These are phyloP conservation scores for Exocentrus adspersus DNA, from an alignment of 2,888 invertebrate species.

Conservation along the genomic window DNA sequence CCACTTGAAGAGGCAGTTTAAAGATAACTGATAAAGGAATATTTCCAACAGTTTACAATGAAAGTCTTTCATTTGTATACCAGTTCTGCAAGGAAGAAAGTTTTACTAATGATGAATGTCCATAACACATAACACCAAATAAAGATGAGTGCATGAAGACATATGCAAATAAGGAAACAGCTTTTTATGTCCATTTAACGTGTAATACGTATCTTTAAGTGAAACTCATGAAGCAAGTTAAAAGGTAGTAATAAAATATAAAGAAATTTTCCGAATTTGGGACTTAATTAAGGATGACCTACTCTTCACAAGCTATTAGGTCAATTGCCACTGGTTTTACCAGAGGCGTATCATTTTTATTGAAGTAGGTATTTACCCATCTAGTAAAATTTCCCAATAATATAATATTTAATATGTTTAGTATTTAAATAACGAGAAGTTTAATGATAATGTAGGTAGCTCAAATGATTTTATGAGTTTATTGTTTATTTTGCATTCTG, in stretches of 20 bases:
- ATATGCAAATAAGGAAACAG: not conserved
- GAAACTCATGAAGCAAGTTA: not conserved
- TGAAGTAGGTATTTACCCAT: too few relatives aligned
- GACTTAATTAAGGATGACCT: too few relatives aligned
- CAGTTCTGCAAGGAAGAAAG: constrained; percentile 20
- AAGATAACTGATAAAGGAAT: not conserved
- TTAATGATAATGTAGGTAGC: too few relatives aligned
- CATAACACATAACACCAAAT: not conserved
- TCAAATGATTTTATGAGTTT: too few relatives aligned
- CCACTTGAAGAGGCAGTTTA: not conserved
- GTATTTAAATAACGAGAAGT: too few relatives aligned
- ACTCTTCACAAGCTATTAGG: too few relatives aligned
- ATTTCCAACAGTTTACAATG: constrained; percentile 15
- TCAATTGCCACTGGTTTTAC: too few relatives aligned
- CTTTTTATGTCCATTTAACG: not conserved
- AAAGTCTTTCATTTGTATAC: constrained; percentile 34
- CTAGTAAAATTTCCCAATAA: too few relatives aligned
- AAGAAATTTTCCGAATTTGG: constrained; percentile 3
- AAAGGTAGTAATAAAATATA: not conserved
- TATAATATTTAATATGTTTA: too few relatives aligned
- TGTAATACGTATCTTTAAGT: too few relatives aligned
- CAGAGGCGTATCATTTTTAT: not conserved
- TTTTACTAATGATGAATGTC: not conserved
- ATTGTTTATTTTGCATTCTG: too few relatives aligned
- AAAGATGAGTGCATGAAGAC: too few relatives aligned